Evolutionary conservation across 2,113 vertebrate genomes (phyloP), one percentile per base, ranked within the genome.

Genomic region (Zosterops hypoxanthus): DNA sequence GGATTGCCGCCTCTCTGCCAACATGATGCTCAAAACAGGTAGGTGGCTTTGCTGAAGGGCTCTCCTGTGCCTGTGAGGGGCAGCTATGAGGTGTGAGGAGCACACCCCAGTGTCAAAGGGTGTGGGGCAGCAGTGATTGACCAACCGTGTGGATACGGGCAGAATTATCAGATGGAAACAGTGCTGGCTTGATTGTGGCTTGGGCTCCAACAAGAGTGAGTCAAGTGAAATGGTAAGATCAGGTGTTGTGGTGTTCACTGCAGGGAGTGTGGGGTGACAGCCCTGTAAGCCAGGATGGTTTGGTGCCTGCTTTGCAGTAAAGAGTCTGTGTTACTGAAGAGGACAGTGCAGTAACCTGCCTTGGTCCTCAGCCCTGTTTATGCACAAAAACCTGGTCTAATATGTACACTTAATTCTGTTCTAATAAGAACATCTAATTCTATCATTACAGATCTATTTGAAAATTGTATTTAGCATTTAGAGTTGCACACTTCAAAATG

Each of bases 11-110:
- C 98, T 99, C 94, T 99, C 99, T 64, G 97, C 98, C 80, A 98
- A 98, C 93, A 95, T 99, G 76, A 98, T 99, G 98, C 96, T 99
- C 65, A 99, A 98, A 98, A 99, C 99, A 98, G 99, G 99, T 99
- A 97, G 9, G 97, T 63, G 49, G 2, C 0, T 5, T 41, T 24
- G 31, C 82, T 46, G 36, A 1, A 22, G n/a, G 39, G 28, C 23
- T 16, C 41, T n/a, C 0, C 1, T 14, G 80, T 34, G 50, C 36
- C 26, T 47, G 2, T 4, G 52, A 33, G 42, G 28, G 42, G 21
- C 42, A 65, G 63, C 14, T 12, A 2, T 5, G 75, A 17, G 33
- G 11, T 3, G 60, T 44, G 36, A 33, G 72, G 42, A 71, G 2
- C 16, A 3, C 14, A 2, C 7, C 50, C 50, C 29, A 3, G 42